Conservation (phyloP, 2,888 invertebrate species). For the Ernsta delagoae region DNA sequence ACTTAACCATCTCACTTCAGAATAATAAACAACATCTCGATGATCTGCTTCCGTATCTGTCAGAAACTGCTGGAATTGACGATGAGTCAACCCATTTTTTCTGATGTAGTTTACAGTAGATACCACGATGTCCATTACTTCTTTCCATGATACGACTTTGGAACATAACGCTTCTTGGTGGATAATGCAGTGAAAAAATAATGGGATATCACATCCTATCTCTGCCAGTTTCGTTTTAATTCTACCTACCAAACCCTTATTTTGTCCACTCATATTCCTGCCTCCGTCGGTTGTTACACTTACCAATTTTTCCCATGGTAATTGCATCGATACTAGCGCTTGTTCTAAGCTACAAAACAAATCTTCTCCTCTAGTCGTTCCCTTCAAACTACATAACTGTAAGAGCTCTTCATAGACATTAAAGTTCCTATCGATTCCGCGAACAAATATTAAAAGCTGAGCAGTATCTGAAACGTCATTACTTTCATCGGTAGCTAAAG, state of each 20-base stretch:
- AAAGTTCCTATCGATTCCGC: conserved; percentile 37
- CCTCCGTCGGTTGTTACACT: conserved; percentile 43
- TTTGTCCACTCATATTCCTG: conserved; percentile 44
- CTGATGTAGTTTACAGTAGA: conserved; percentile 42
- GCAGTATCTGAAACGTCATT: conserved; percentile 33
- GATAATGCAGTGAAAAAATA: conserved; percentile 37
- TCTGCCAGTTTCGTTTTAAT: conserved; percentile 29
- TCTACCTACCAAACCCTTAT: conserved; percentile 44
- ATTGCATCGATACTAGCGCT: not conserved
- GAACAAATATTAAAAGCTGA: conserved; percentile 36
- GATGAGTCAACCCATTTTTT: conserved; percentile 40
- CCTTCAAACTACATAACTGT: conserved; percentile 35
- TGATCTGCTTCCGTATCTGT: conserved; percentile 39
- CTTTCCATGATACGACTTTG: conserved; percentile 14
- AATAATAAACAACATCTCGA: conserved; percentile 39
- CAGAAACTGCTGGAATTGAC: conserved; percentile 41
- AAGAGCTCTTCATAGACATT: conserved; percentile 17
- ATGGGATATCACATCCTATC: not conserved
- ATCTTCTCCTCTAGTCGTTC: conserved; percentile 39
- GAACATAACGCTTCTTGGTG: conserved; percentile 30
- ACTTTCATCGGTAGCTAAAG: conserved; percentile 25
- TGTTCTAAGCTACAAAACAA: conserved; percentile 19
- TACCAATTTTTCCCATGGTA: conserved; percentile 30
- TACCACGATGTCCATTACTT: conserved; percentile 41
- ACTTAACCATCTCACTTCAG: conserved; percentile 37